Evolutionary conservation across 1,140 invertebrate species (phyloP).

Genomic region (Tetranychus urticae): DNA sequence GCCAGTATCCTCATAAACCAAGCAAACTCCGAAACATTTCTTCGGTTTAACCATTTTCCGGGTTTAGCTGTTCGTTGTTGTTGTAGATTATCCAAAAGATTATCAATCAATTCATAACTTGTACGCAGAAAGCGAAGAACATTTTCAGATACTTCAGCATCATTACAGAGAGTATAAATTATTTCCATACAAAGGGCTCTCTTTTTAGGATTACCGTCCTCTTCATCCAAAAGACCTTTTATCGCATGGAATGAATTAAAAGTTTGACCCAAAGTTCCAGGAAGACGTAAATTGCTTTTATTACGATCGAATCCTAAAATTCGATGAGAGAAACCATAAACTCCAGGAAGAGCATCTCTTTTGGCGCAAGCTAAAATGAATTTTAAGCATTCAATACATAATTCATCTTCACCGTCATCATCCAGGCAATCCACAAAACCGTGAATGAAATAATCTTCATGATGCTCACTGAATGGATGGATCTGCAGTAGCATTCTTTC

Average conservation of each 20-base stretch:
- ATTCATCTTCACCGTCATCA: slow-evolving; percentile 28
- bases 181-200: slow-evolving; percentile 7
- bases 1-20: slow-evolving; percentile 7
- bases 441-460: slow-evolving; percentile 24
- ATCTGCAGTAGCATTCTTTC: slow-evolving; percentile 6
- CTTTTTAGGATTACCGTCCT: slow-evolving; percentile 1
- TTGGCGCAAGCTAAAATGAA: slow-evolving; percentile 6
- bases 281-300: slow-evolving; percentile 24
- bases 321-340: slow-evolving; percentile 65
- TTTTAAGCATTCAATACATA: slow-evolving; percentile 13
- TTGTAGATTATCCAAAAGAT: slow-evolving; percentile 1
- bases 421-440: slow-evolving; percentile 65
- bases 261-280: slow-evolving; percentile 16
- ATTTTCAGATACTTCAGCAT: slow-evolving; percentile 3
- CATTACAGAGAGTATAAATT: slow-evolving; percentile 7
- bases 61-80: neutral
- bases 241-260: slow-evolving; percentile 10
- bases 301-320: slow-evolving; percentile 58
- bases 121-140: slow-evolving; percentile 8
- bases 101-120: slow-evolving; percentile 8
- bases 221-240: slow-evolving; percentile 1
- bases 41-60: neutral
- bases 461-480: neutral
- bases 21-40: slow-evolving; percentile 3
- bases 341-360: neutral